Conservation (phyloP, 2,113 vertebrate species). For the Geothlypis trichas region DNA sequence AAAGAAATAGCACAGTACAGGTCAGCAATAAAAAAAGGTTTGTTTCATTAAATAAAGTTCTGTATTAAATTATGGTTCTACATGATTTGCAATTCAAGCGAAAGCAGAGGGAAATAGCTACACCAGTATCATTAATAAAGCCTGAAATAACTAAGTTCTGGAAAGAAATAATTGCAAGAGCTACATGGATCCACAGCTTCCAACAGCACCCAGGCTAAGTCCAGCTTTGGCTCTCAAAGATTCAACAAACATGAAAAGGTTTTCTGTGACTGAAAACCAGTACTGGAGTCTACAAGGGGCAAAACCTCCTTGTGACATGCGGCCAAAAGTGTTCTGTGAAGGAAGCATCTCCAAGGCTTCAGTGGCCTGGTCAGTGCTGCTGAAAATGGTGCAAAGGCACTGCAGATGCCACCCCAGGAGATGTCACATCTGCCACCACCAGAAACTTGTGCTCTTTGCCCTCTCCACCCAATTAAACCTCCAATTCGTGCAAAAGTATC, state of each 20-base stretch:
- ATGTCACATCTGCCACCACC: neutral
- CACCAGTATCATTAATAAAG: neutral
- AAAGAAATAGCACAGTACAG: neutral
- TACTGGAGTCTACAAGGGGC: neutral
- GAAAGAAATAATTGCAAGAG: neutral
- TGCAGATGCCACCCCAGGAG: neutral
- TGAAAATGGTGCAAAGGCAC: too few species aligned
- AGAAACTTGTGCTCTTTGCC: accelerated
- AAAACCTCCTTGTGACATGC: neutral
- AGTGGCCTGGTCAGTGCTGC: neutral
- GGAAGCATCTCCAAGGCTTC: neutral
- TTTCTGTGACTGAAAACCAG: neutral
- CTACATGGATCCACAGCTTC: neutral
- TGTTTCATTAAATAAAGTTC: neutral
- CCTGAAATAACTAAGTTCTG: neutral
- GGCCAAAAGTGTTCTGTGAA: neutral
- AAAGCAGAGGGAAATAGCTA: neutral
- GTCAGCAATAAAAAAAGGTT: neutral
- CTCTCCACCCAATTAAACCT: neutral
- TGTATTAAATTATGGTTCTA: neutral
- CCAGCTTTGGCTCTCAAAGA: neutral
- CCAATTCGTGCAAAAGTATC: neutral
- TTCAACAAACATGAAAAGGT: neutral
- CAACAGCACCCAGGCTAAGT: neutral
- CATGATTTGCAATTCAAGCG: neutral